phyloP scores from a whole-genome alignment of 2,797 vertebrate genomes.

The Monodelphis domestica region DNA sequence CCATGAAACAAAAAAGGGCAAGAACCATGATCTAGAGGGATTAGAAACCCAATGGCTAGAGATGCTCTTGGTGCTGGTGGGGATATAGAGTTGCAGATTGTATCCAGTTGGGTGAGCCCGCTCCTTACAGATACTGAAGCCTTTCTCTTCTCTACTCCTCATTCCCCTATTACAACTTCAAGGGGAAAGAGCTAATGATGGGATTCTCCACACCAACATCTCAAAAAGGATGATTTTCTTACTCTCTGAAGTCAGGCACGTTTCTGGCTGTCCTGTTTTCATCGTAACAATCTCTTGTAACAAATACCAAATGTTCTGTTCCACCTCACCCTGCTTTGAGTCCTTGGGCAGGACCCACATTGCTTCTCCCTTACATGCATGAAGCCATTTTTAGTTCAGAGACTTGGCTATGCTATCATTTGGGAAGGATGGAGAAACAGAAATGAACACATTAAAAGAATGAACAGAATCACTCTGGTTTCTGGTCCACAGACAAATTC shows the following conservation, averaged over 20 bases:
- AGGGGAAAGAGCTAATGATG: not conserved
- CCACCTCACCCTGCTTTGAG: not conserved
- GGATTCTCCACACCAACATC: not conserved
- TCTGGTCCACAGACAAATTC: not conserved
- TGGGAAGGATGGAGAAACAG: not conserved
- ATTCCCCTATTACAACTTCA: not conserved
- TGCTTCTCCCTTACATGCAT: not conserved
- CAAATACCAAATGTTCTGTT: not conserved
- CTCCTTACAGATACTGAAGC: not conserved
- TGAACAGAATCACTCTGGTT: not conserved
- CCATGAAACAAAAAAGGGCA: not conserved
- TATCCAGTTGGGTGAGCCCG: not conserved
- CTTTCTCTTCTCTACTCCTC: not conserved
- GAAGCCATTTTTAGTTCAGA: not conserved
- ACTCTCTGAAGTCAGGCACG: not conserved
- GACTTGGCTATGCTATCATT: not conserved
- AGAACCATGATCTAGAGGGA: not conserved
- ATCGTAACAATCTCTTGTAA: not conserved
- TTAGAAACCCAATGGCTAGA: not conserved
- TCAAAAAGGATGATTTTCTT: not conserved
- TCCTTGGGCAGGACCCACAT: not conserved
- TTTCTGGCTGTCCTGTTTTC: not conserved
- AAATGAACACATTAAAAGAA: not conserved
- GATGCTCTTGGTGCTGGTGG: not conserved
- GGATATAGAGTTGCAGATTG: not conserved